Conservation (phyloP, 2,888 invertebrate genomes). For the Rugalucina vietnamica region DNA sequence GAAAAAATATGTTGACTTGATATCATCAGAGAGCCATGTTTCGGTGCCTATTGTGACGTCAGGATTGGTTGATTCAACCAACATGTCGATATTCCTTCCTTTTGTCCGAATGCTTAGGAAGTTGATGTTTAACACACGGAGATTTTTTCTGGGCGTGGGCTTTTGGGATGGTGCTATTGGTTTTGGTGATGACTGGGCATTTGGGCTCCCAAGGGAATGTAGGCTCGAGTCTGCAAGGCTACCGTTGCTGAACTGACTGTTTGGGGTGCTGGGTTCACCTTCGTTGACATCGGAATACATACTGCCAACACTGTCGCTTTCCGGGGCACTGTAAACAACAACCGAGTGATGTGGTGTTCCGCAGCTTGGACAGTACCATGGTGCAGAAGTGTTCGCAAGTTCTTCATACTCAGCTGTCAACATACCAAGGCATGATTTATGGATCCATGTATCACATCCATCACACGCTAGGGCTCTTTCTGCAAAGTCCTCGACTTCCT, state of each 20-base stretch:
- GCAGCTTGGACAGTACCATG: slow-evolving; percentile 23
- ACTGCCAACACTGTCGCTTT: neutral
- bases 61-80: slow-evolving; percentile 17
- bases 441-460: slow-evolving; percentile 16
- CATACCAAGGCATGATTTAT: slow-evolving; percentile 14
- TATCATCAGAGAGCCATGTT: slow-evolving; percentile 27
- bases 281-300: no score
- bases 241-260: neutral
- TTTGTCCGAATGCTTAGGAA: slow-evolving; percentile 42
- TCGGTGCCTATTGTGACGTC: slow-evolving; percentile 44
- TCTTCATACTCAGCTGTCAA: neutral
- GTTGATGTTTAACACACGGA: slow-evolving; percentile 28
- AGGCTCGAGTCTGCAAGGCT: neutral
- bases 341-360: neutral
- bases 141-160: neutral
- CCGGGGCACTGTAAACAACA: slow-evolving; percentile 1
- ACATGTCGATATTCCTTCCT: slow-evolving; percentile 12
- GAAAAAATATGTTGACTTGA: slow-evolving; percentile 26
- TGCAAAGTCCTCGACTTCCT: neutral
- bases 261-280: neutral
- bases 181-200: neutral
- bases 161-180: neutral
- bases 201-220: neutral
- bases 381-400: neutral
- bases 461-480: slow-evolving; percentile 7